These are phyloP conservation scores for Caradrina kadenii DNA, from an alignment of 2,888 invertebrate genomes.

Conservation along the genomic window DNA sequence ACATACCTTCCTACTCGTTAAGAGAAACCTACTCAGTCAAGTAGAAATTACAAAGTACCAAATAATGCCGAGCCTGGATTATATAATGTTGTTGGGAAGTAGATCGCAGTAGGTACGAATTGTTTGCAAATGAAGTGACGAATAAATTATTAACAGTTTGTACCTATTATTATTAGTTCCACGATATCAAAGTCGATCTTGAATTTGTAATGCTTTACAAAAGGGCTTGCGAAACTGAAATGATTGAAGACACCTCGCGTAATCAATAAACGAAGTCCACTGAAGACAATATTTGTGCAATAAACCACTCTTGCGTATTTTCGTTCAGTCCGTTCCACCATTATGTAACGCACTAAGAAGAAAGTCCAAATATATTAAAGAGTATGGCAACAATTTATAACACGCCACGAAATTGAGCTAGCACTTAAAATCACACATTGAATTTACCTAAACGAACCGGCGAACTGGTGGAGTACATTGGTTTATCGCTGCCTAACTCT, in stretches of 20 bases:
- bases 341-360: conserved; percentile 3
- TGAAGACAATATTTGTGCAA: conserved; percentile 15
- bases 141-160: conserved; percentile 63
- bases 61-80: conserved; percentile 31
- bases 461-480: no score
- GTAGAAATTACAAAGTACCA: conserved; percentile 25
- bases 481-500: no score
- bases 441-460: no score
- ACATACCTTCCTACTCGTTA: not conserved
- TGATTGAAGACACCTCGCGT: conserved; percentile 40
- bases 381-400: conserved; percentile 69
- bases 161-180: conserved; percentile 55
- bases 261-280: conserved; percentile 31
- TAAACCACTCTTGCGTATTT: conserved; percentile 17
- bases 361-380: conserved; percentile 23
- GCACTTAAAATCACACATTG: conserved; percentile 53
- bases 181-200: conserved; percentile 65
- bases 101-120: conserved; percentile 23
- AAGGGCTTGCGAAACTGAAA: conserved; percentile 72
- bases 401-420: conserved; percentile 55
- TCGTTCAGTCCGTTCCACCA: conserved; percentile 19
- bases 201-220: conserved; percentile 70
- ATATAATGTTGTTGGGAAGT: conserved; percentile 41
- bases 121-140: conserved; percentile 56
- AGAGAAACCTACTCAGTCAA: conserved; percentile 24